Percentiles rank a stretch among this genome's conserved stretches.
These are phyloP conservation scores for Cataglyphis altisquamis DNA, from an alignment of 2,888 invertebrate genomes.

Conservation along the genomic window DNA sequence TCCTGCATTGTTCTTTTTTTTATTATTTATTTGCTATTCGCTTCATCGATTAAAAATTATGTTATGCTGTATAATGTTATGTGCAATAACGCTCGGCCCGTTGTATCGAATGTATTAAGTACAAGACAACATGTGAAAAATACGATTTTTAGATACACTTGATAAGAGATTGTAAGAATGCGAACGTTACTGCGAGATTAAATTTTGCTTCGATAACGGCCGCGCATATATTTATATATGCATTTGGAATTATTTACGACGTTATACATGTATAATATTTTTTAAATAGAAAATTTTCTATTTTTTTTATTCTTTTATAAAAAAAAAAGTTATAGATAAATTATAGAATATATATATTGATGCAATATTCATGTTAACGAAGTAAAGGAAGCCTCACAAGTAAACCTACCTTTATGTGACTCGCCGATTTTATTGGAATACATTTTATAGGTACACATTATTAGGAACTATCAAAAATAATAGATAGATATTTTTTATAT, in stretches of 20 bases:
- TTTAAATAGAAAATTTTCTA: slow-evolving; percentile 32
- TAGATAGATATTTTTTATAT: too few relatives aligned
- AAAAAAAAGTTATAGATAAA: slow-evolving; percentile 28
- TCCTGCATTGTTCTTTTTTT: background rate
- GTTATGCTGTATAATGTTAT: background rate
- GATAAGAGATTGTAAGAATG: slow-evolving; percentile 39
- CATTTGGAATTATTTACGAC: slow-evolving; percentile 10
- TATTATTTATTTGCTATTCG: slow-evolving; percentile 14
- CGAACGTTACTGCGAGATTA: slow-evolving; percentile 6
- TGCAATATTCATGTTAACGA: background rate
- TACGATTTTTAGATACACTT: background rate
- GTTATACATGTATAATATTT: background rate
- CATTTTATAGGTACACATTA: too few relatives aligned
- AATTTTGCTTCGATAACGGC: slow-evolving; percentile 58
- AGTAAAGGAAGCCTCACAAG: too few relatives aligned
- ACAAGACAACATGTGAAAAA: background rate
- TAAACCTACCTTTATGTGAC: too few relatives aligned
- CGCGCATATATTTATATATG: slow-evolving; percentile 18
- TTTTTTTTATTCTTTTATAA: background rate
- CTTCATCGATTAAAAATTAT: slow-evolving; percentile 19
- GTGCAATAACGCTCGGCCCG: background rate
- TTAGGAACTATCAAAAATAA: too few relatives aligned
- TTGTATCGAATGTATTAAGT: slow-evolving; percentile 6
- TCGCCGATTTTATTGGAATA: too few relatives aligned
- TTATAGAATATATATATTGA: slow-evolving; percentile 6